These are phyloP conservation scores for Monopis laevigella DNA, from an alignment of 2,888 invertebrate genomes.

Conservation along the genomic window DNA sequence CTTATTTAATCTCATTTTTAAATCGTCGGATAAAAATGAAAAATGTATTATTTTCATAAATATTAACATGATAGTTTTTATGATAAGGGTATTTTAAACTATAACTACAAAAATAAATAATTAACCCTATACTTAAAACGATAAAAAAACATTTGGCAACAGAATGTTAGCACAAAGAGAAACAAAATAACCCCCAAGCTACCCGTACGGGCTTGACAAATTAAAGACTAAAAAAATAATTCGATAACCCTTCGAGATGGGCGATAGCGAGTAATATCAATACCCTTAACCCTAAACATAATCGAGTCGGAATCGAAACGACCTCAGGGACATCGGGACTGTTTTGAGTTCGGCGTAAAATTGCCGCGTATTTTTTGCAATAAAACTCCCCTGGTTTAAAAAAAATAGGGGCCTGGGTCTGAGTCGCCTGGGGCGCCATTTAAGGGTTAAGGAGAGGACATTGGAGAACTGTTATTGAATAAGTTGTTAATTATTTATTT, in stretches of 20 bases:
- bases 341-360: conserved; percentile 10
- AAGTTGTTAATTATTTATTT: conserved; percentile 3
- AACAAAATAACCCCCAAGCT: conserved; percentile 41
- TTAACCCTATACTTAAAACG: no score
- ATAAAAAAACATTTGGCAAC: no score
- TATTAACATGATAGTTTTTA: no score
- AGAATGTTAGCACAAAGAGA: no score
- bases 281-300: conserved; percentile 67
- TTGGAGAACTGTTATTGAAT: conserved; percentile 3
- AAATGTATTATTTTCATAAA: no score
- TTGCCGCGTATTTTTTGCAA: conserved; percentile 11
- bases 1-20: no score
- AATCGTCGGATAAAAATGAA: no score
- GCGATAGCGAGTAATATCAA: conserved; percentile 59
- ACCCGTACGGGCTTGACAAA: conserved; percentile 39
- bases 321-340: conserved; percentile 10
- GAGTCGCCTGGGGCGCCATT: conserved; percentile 9
- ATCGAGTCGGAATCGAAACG: conserved; percentile 28
- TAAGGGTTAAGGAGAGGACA: conserved; percentile 8
- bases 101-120: no score
- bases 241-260: conserved; percentile 47
- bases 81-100: no score
- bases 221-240: conserved; percentile 49
- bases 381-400: conserved; percentile 12
- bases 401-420: neutral